Percentiles rank a stretch among this genome's conserved stretches.
Evolutionary conservation across 2,888 invertebrate species (phyloP).

Genomic region (Merodon equestris): DNA sequence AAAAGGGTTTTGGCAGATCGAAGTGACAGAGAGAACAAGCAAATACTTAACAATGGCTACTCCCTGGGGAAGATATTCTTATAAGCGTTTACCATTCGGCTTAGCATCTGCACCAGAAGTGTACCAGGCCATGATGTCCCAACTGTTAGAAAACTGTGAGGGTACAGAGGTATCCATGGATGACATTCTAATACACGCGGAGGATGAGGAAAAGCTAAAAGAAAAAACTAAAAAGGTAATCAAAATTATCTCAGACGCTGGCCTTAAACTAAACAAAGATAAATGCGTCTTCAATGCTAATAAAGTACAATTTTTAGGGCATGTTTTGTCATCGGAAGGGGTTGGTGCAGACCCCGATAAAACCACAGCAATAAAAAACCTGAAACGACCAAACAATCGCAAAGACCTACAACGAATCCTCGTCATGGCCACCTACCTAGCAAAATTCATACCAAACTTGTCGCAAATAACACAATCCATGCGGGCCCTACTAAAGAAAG

Average conservation of each 20-base stretch:
- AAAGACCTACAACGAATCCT: slow-evolving; percentile 57
- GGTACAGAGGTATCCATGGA: too few species aligned
- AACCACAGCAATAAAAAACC: slow-evolving; percentile 68
- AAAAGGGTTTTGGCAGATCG: slow-evolving; percentile 69
- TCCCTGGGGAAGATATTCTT: slow-evolving; percentile 67
- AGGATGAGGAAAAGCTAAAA: too few species aligned
- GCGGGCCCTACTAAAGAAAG: slow-evolving; percentile 35
- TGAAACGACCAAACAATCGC: slow-evolving; percentile 60
- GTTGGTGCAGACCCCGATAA: slow-evolving; percentile 71
- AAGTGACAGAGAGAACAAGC: slow-evolving; percentile 60
- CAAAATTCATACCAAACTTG: slow-evolving; percentile 42
- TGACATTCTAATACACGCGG: too few species aligned
- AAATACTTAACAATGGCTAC: slow-evolving; percentile 64
- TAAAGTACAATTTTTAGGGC: slow-evolving; percentile 71
- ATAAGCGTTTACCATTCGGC: slow-evolving; percentile 55
- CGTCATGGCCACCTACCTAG: slow-evolving; percentile 40
- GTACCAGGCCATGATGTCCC: slow-evolving; percentile 65
- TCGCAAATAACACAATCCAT: slow-evolving; percentile 43
- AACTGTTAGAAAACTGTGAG: slow-evolving; percentile 50
- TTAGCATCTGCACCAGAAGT: slow-evolving; percentile 69
- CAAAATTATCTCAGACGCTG: slow-evolving; percentile 53
- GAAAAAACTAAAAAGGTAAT: slow-evolving; percentile 64
- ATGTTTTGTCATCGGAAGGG: slow-evolving; percentile 71
- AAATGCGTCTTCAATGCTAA: slow-evolving; percentile 68
- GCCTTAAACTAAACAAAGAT: slow-evolving; percentile 70